These are phyloP conservation scores for Onychorhynchus coronatus DNA, from an alignment of 2,113 vertebrate genomes.

Conservation along the genomic window DNA sequence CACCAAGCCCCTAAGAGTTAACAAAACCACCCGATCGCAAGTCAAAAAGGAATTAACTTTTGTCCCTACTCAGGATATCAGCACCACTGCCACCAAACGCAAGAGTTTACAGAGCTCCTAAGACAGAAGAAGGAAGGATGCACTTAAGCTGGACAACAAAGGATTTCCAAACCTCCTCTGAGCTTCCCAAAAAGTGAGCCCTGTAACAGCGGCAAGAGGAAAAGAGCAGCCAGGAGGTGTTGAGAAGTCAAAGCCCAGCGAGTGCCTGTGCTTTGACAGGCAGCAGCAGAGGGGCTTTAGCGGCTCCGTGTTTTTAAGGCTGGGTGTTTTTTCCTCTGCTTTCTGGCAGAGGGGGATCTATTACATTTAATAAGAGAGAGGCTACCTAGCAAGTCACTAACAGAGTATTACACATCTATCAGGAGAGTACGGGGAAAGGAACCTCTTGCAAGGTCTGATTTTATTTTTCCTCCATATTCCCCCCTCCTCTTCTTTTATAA, in stretches of 20 bases:
- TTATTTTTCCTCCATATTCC: neutral
- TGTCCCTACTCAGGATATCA: neutral
- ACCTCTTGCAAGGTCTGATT: constrained; percentile 6
- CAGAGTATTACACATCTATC: constrained; percentile 33
- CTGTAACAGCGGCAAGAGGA: neutral
- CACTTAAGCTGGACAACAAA: neutral
- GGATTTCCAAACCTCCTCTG: neutral
- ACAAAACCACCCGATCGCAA: neutral
- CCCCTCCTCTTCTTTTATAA: neutral
- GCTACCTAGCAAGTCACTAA: constrained; percentile 43
- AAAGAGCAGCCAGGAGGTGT: neutral
- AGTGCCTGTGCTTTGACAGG: constrained; percentile 63
- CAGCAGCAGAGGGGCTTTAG: constrained; percentile 72
- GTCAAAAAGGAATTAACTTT: constrained; percentile 70
- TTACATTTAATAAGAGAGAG: constrained; percentile 55
- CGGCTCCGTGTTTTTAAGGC: constrained; percentile 27
- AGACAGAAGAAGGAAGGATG: neutral
- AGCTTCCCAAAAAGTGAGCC: constrained; percentile 40
- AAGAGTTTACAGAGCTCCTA: neutral
- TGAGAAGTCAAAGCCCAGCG: neutral
- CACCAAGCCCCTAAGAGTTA: constrained; percentile 47
- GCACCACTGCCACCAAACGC: neutral
- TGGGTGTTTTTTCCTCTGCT: constrained; percentile 41
- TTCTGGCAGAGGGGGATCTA: constrained; percentile 60
- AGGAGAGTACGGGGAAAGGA: neutral